Evolutionary conservation across 2,888 invertebrate species (phyloP), one percentile per base, ranked within the genome.

Genomic region (Gasteruption jaculator): DNA sequence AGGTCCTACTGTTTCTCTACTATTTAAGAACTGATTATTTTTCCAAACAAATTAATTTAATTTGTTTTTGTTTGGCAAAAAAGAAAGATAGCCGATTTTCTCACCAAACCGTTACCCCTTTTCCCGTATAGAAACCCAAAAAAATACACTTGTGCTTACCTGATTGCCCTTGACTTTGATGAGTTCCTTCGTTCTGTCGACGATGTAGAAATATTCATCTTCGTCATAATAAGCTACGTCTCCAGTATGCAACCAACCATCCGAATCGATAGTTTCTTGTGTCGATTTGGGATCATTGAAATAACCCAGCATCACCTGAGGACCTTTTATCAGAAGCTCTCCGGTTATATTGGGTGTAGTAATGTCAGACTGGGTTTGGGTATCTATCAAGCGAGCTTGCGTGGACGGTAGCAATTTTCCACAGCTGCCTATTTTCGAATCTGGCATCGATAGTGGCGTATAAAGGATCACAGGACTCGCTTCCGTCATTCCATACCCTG

Each of bases 151-250:
- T 38, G 15, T 38, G 65, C 73, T 71, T 72, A 88, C 88, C 79
- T 89, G 87, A 63, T 86, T 83, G 48, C 87, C 88, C 72, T 89
- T 87, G 45, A 86, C 86, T 74, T 90, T 90, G 62, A 90, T 89
- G 42, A 89, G 78, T 64, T 88, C 87, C 66, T 88, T 88, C 42
- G 82, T 82, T 51, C 89, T 74, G 65, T 87, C 88, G 6, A 87
- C 82, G 50, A 89, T 80, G 65, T 77, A 86, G 68, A 86, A 85
- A 68, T 81, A 83, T 30, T 78, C 76, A 31, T 86, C 83, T 5
- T 85, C 82, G 57, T 88, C 86, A 58, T 82, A 85, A 59, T 84
- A 84, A 0, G 80, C 86, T n/a, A 89, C 81, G 65, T 90, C 88
- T 2, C 88, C 85, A 0, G 85, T 85, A 60, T 84, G 83, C 10